These are phyloP conservation scores for Ladona fulva DNA, from an alignment of 1,140 invertebrate genomes.

Conservation along the genomic window DNA sequence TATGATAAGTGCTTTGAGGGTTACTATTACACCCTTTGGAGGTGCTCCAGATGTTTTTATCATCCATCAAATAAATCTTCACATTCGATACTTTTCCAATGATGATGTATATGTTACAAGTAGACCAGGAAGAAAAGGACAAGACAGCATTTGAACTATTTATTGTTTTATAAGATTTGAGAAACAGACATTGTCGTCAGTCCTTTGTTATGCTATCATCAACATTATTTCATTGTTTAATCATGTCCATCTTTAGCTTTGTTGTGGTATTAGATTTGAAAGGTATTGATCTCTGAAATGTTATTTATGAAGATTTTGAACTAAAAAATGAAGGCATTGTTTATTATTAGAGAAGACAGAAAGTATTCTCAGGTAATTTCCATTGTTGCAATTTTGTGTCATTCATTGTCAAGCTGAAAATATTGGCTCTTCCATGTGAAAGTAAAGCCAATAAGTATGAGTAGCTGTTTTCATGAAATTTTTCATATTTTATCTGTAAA, in stretches of 20 bases:
- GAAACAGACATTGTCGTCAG: neutral
- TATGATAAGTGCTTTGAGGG: neutral
- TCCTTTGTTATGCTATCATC: neutral
- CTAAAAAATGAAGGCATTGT: neutral
- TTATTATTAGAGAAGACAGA: neutral
- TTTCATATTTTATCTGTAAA: too few species aligned
- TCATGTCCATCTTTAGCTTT: neutral
- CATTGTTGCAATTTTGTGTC: neutral
- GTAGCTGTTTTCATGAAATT: too few species aligned
- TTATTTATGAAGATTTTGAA: neutral
- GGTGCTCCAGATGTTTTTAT: neutral
- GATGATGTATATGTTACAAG: neutral
- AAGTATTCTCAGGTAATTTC: neutral
- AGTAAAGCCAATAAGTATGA: too few species aligned
- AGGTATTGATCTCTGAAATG: constrained; percentile 1
- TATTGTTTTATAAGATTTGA: neutral
- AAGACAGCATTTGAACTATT: neutral
- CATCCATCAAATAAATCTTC: neutral
- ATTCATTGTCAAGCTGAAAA: neutral
- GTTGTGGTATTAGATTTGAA: neutral
- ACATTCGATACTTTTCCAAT: constrained; percentile 6
- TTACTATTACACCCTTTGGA: neutral
- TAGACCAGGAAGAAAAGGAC: neutral
- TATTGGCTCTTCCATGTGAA: too few species aligned
- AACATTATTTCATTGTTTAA: neutral